These are phyloP conservation scores for Rhagoletis zephyria DNA, from an alignment of 1,140 invertebrate species.

Conservation along the genomic window DNA sequence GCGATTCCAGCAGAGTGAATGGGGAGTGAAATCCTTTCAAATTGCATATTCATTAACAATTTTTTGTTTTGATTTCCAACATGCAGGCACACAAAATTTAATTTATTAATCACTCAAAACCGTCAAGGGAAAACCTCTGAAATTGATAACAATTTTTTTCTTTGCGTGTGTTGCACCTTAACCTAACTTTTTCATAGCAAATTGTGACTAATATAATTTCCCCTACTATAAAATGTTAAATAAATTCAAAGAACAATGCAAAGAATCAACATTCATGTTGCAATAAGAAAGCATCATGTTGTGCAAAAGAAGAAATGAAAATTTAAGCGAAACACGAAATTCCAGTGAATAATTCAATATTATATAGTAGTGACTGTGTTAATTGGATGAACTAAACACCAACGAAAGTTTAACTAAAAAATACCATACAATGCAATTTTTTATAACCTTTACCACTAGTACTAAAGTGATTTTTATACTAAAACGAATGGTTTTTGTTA, in stretches of 20 bases:
- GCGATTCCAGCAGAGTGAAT: too few species aligned
- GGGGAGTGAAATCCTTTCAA: too few species aligned
- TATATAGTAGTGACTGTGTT: slow-evolving; percentile 63
- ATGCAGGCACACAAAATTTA: neutral
- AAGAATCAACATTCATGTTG: neutral
- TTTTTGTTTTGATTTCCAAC: neutral
- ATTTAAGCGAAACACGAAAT: neutral
- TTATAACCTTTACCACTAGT: neutral
- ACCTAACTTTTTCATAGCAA: neutral
- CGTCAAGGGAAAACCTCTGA: neutral
- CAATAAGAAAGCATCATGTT: neutral
- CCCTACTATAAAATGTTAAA: slow-evolving; percentile 43
- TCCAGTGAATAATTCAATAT: slow-evolving; percentile 47
- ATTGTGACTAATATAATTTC: slow-evolving; percentile 23
- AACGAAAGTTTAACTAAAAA: slow-evolving; percentile 29
- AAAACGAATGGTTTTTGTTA: slow-evolving; percentile 16
- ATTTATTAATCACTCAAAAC: neutral
- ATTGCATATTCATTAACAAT: neutral
- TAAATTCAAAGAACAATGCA: neutral
- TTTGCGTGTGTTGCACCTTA: neutral
- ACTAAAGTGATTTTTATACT: neutral
- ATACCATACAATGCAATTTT: neutral
- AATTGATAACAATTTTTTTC: neutral
- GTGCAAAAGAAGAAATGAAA: neutral
- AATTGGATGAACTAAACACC: slow-evolving; percentile 63